These are phyloP conservation scores for Harpalus rufipes DNA, from an alignment of 2,888 invertebrate genomes.

Conservation along the genomic window DNA sequence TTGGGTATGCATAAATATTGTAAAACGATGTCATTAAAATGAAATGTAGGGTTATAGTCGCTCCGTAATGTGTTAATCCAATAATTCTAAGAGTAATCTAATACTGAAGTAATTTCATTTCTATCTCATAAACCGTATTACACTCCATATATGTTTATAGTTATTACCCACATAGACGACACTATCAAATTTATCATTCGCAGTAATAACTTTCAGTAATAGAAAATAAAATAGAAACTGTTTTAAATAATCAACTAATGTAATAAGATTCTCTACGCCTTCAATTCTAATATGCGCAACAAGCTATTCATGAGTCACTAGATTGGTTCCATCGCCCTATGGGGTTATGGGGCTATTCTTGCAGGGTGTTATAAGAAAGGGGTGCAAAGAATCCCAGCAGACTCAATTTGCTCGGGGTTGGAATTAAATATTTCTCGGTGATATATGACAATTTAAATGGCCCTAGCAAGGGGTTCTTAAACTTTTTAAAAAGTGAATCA, in stretches of 20 bases:
- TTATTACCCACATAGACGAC: not conserved
- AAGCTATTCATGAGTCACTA: constrained; percentile 42
- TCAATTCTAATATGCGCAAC: constrained; percentile 15
- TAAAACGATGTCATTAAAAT: not conserved
- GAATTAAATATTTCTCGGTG: constrained; percentile 74
- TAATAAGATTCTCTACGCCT: constrained; percentile 22
- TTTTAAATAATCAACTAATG: constrained; percentile 30
- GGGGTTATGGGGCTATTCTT: not conserved
- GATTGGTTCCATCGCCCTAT: not conserved
- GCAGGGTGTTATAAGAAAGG: constrained; percentile 32
- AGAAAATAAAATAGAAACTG: constrained; percentile 32
- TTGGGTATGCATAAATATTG: not conserved
- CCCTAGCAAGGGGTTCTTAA: constrained; percentile 67
- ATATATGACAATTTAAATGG: constrained; percentile 73
- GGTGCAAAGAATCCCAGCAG: constrained; percentile 70
- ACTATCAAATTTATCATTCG: not conserved
- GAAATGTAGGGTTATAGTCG: constrained; percentile 5
- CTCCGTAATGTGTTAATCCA: constrained; percentile 1
- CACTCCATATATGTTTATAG: not conserved
- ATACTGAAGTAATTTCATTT: not conserved
- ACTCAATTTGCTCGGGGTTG: constrained; percentile 74
- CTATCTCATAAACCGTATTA: constrained; percentile 3
- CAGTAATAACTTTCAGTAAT: not conserved
- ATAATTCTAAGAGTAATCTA: constrained; percentile 1
- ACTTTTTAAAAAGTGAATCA: constrained; percentile 70